phyloP scores from a whole-genome alignment of 2,888 invertebrate species.

The Lottia gigantea region DNA sequence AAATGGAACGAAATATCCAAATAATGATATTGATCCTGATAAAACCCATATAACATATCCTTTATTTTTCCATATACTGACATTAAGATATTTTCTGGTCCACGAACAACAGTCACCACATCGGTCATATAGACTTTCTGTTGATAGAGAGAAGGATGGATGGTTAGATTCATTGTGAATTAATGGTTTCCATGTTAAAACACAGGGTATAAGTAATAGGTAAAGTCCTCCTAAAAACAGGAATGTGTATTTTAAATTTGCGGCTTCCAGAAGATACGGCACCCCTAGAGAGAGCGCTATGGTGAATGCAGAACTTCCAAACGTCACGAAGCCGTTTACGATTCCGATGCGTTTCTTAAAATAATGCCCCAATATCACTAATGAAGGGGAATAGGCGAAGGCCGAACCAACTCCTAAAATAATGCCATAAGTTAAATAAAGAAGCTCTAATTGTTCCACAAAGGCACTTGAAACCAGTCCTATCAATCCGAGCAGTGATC shows the following conservation, averaged over 20 bases:
- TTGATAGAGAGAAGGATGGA: constrained; percentile 31
- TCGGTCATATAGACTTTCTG: constrained; percentile 58
- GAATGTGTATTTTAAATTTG: constrained; percentile 56
- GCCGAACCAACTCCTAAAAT: constrained; percentile 91
- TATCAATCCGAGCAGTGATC: constrained; percentile 81
- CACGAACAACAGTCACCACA: constrained; percentile 66
- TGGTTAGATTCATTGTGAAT: not conserved
- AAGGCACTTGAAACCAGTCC: constrained; percentile 87
- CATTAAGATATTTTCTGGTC: constrained; percentile 67
- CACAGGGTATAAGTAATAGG: constrained; percentile 74
- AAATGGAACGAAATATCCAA: constrained; percentile 90
- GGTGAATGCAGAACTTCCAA: constrained; percentile 90
- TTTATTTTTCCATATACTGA: constrained; percentile 83
- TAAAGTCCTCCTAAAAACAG: constrained; percentile 76
- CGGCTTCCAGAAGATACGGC: constrained; percentile 38
- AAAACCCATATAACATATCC: constrained; percentile 87
- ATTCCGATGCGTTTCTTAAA: constrained; percentile 84
- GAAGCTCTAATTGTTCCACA: constrained; percentile 76
- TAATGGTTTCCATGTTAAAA: constrained; percentile 56
- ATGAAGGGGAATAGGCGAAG: constrained; percentile 88
- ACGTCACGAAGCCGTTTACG: constrained; percentile 89
- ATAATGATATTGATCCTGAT: constrained; percentile 84
- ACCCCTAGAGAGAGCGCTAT: constrained; percentile 69
- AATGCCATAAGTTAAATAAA: constrained; percentile 88
- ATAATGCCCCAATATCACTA: constrained; percentile 91